Evolutionary conservation across 2,888 invertebrate genomes (phyloP), one percentile per base, ranked within the genome.

Genomic region (Adela reaumurella): DNA sequence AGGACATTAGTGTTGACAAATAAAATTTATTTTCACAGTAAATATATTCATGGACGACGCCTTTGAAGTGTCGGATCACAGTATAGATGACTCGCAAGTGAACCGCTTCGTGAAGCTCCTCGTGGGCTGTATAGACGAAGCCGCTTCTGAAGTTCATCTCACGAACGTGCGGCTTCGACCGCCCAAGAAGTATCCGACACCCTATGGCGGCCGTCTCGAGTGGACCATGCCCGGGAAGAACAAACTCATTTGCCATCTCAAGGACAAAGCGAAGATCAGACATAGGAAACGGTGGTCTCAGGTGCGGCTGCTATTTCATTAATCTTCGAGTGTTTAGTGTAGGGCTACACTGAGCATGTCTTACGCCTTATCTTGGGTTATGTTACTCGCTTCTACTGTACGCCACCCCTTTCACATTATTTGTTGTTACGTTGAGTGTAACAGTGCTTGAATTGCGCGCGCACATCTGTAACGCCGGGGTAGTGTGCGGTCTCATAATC

Each of bases 201-300:
- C 94, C 0, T 94, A 94, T 54, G 94, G 94, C 0, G 95, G 95
- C 0, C 83, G 90, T 18, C 68, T 96, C 42, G 85, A 88, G 1
- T 94, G 93, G 90, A 86, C 81, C 0, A 67, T 96, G 49, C 94
- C 94, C 0, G 94, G 94, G 0, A 88, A 89, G 58, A 93, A 91
- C 18, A 87, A 88, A 64, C 76, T 96, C 70, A 85, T 90, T 54
- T 91, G 89, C 8, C 95, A 96, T 65, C 74, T 96, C 51, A 96
- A 96, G 65, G 94, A 96, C 67, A 93, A 92, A 62, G 83, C 85
- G 17, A 90, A 91, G 65, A 94, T 96, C 48, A 82, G 95, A 29
- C 89, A 92, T 60, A 89, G 91, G 63, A 96, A 96, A 67, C 83
- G 96, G 51, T 96, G 95, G 95, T 94, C 94, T 46, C 95, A 95